Base-by-base conservation (phyloP, 64 coral and sea anemone genomes). In the Exaiptasia diaphana region DNA sequence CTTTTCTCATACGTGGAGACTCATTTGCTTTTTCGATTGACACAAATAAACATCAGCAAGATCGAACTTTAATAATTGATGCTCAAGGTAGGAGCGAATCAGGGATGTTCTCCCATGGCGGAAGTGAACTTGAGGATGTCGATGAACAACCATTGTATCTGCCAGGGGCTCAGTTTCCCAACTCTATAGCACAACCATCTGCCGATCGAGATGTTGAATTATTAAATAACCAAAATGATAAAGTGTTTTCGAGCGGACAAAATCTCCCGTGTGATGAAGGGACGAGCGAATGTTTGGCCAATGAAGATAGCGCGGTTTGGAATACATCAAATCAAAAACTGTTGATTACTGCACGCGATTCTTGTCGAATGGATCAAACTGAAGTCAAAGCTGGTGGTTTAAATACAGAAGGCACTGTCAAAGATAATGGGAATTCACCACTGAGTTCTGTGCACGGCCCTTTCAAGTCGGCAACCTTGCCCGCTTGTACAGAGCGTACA, bases 141-240 rank as follows among this genome's bases (percentile, higher is more conserved):
- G 71, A 52, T 52, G 14, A 37, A 31, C 61, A 30, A 61, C 72
- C 77, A 77, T 34, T 46, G 60, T 67, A 71, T 37, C 68, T 50
- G 73, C 44, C 63, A 29, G 36, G 33, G 23, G 27, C 63, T 29
- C 24, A 48, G 5, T 15, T 18, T 5, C 14, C 32, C 61, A 26
- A 28, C 61, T 65, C 32, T 38, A 20, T n/a, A n/a, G n/a, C n/a
- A 49, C 39, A 61, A 73, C 64, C 41, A 48, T 52, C 73, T 77
- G 73, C 31, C 60, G 59, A 29, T 39, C n/a, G 33, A 22, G 17
- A 74, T 78, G n/a, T 37, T 87, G 64, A 87, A 87, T 87, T 87
- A 87, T 87, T 87, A 73, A 87, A 35, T 53, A 78, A 49, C 2
- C 58, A 41, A 38, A 87, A 87, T 78, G 58, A 87, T 87, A 75